Evolutionary conservation across 2,113 vertebrate species (phyloP).

Genomic region (Ochotona curzoniae): DNA sequence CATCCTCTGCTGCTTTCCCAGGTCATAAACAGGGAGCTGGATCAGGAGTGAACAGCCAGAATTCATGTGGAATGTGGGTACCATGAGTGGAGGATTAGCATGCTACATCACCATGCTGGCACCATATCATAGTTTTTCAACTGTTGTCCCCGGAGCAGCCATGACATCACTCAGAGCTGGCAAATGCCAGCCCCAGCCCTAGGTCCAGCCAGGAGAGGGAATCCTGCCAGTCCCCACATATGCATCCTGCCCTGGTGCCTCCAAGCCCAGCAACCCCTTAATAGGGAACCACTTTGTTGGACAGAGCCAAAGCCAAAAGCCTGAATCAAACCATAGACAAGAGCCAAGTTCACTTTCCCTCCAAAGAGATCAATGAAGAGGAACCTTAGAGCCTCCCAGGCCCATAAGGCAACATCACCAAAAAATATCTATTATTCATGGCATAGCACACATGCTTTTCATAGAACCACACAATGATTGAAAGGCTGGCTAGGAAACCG

Average conservation of each 20-base stretch:
- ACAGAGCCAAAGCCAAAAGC: not conserved
- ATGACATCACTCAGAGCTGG: no score
- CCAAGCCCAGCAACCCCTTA: not conserved
- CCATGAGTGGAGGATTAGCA: no score
- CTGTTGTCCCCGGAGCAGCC: no score
- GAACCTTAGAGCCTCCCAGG: not conserved
- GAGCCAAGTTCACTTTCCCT: not conserved
- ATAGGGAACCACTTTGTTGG: not conserved
- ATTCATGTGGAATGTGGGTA: no score
- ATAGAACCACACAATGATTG: not conserved
- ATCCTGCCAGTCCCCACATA: fast-evolving
- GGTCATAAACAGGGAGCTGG: no score
- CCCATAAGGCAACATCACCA: not conserved
- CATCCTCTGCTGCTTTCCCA: no score
- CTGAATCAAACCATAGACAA: not conserved
- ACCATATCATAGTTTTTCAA: no score
- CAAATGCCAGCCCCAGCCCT: not conserved
- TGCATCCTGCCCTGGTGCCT: not conserved
- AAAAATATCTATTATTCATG: not conserved
- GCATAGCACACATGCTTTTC: not conserved
- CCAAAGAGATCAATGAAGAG: slow-evolving; percentile 36
- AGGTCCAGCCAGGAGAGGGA: not conserved
- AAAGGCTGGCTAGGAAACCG: not conserved
- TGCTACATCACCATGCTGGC: no score
- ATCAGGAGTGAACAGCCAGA: no score